A percentile compares a stretch with the other conserved stretches of the same genome.
phyloP scores from a whole-genome alignment of 2,888 invertebrate species.

The Muschampia plurimacula region DNA sequence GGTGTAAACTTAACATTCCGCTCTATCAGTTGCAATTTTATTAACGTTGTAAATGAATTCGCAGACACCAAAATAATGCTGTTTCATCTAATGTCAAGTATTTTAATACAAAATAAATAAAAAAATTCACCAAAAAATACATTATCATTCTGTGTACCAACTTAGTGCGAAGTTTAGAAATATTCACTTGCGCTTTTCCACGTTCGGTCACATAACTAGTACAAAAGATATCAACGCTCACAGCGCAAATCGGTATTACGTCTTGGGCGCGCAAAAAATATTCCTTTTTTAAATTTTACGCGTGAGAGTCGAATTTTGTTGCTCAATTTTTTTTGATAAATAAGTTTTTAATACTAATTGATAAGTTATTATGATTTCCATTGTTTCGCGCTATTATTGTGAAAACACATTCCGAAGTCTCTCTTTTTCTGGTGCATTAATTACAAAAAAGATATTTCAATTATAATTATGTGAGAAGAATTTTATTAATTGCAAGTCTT shows the following conservation, averaged over 20 bases:
- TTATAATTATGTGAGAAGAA: not conserved
- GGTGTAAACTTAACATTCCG: too few relatives aligned
- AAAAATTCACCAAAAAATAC: not conserved
- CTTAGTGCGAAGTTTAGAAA: not conserved
- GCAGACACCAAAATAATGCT: too few relatives aligned
- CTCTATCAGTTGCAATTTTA: too few relatives aligned
- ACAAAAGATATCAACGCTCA: slow-evolving; percentile 28
- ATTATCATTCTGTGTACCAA: not conserved
- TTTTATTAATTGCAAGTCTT: not conserved
- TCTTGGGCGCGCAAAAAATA: not conserved
- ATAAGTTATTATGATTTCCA: not conserved
- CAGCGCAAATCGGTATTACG: slow-evolving; percentile 2
- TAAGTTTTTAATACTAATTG: not conserved
- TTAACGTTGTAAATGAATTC: too few relatives aligned
- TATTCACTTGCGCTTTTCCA: slow-evolving; percentile 13
- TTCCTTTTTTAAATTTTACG: not conserved
- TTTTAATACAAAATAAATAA: not conserved
- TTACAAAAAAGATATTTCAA: not conserved
- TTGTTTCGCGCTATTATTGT: not conserved
- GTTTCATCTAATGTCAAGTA: not conserved
- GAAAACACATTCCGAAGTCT: not conserved
- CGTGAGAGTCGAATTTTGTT: not conserved
- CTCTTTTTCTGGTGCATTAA: not conserved
- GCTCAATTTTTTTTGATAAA: not conserved
- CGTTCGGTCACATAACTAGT: slow-evolving; percentile 7